Evolutionary conservation across 2,797 vertebrate genomes (phyloP).

Genomic region (Diceros bicornis): DNA sequence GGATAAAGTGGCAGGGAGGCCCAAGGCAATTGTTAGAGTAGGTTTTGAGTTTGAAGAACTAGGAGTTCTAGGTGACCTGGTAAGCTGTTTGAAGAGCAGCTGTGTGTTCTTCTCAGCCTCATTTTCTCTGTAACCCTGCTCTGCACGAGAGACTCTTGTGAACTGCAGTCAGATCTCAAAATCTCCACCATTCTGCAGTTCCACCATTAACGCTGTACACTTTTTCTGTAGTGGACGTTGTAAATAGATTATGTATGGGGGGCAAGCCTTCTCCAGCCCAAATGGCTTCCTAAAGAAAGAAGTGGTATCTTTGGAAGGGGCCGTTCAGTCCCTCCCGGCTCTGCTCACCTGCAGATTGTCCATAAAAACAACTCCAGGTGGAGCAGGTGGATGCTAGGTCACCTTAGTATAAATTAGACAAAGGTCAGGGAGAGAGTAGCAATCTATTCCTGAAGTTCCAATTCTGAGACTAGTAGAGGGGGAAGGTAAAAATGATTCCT

Average conservation of each 20-base stretch:
- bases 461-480: neutral
- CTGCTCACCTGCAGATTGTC: neutral
- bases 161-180: conserved; percentile 46
- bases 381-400: neutral
- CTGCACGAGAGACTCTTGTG: conserved; percentile 27
- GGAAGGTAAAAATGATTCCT: neutral
- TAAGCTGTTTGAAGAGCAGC: conserved; percentile 50
- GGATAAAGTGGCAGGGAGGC: conserved; percentile 59
- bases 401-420: neutral
- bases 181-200: neutral
- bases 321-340: neutral
- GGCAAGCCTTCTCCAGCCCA: neutral
- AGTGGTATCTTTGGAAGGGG: conserved; percentile 30
- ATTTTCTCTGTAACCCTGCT: conserved; percentile 43
- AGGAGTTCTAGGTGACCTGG: neutral
- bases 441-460: neutral
- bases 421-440: neutral
- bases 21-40: neutral
- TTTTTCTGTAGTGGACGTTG: neutral
- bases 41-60: conserved; percentile 55
- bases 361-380: neutral
- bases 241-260: conserved; percentile 63
- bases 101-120: conserved; percentile 38
- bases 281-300: neutral
- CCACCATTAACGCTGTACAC: neutral